These are phyloP conservation scores for Clarias platycephalus DNA, from an alignment of 2,797 vertebrate genomes.

Conservation along the genomic window DNA sequence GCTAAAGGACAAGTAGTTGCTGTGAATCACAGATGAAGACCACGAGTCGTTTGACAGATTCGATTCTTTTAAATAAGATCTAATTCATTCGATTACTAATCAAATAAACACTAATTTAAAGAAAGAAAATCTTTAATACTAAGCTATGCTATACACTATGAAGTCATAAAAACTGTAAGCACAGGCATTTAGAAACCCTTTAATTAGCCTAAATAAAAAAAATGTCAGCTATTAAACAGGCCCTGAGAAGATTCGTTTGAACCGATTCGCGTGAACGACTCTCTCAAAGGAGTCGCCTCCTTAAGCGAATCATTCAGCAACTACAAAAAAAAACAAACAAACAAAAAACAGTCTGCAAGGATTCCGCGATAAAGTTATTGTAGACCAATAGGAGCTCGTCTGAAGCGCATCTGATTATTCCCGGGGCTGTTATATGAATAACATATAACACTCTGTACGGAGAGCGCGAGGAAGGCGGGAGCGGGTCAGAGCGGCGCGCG, in stretches of 20 bases:
- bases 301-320: neutral
- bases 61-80: neutral
- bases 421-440: neutral
- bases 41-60: neutral
- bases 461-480: neutral
- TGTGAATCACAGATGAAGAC: neutral
- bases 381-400: neutral
- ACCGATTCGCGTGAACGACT: neutral
- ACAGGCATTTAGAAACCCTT: neutral
- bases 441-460: neutral
- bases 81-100: too few species aligned
- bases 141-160: too few species aligned
- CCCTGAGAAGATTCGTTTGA: neutral
- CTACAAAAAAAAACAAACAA: neutral
- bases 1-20: neutral
- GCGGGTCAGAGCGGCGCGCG: neutral
- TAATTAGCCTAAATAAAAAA: neutral
- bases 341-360: neutral
- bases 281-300: neutral
- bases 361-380: neutral
- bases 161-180: too few species aligned
- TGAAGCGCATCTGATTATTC: neutral
- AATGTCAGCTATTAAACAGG: neutral
- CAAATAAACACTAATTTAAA: too few species aligned
- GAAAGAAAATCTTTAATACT: too few species aligned